Conservation (phyloP, 2,113 vertebrate genomes). For the Cinclus cinclus region DNA sequence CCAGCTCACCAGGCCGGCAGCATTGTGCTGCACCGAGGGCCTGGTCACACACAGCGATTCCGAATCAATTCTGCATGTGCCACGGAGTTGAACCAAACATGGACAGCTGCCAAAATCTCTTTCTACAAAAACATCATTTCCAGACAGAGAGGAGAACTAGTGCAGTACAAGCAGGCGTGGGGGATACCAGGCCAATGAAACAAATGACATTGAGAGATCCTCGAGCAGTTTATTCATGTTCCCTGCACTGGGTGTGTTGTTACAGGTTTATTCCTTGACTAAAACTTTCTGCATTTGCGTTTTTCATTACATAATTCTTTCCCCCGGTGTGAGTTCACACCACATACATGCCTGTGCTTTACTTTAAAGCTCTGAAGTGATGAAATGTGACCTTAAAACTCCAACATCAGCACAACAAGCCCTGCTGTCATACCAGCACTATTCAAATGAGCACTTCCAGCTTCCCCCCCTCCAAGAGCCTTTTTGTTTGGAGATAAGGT, state of each 20-base stretch:
- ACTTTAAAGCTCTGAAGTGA: not conserved
- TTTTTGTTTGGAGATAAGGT: not conserved
- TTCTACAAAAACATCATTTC: not conserved
- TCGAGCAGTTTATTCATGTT: not conserved
- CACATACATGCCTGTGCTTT: not conserved
- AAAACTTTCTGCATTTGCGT: not conserved
- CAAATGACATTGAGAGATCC: not conserved
- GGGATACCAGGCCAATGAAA: not conserved
- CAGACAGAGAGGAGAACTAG: not conserved
- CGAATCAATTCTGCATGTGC: not conserved
- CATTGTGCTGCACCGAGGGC: not conserved
- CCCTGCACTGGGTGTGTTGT: not conserved
- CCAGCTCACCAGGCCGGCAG: not conserved
- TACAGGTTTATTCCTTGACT: not conserved
- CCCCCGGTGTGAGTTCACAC: not conserved
- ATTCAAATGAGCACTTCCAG: not conserved
- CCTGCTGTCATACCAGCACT: not conserved
- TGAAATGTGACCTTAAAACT: not conserved
- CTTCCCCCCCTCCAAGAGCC: not conserved
- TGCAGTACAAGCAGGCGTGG: not conserved
- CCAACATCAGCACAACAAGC: not conserved
- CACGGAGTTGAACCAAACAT: not conserved
- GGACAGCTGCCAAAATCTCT: not conserved
- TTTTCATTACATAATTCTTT: not conserved
- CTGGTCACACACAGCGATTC: not conserved